Conservation (phyloP, 2,113 vertebrate genomes). For the Chunga burmeisteri region DNA sequence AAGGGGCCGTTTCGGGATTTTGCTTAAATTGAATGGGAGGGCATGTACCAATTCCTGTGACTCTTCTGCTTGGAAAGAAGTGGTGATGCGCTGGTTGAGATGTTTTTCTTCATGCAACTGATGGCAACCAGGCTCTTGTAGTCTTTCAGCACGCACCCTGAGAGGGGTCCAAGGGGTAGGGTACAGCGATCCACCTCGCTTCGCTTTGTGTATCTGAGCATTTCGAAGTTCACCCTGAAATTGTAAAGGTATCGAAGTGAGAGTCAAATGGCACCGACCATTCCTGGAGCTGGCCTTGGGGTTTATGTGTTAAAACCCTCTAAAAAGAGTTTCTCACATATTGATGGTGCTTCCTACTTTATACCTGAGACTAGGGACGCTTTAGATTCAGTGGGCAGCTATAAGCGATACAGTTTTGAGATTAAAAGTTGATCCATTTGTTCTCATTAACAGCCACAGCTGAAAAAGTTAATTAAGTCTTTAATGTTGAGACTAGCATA, state of each 20-base stretch:
- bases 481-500: neutral
- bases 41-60: neutral
- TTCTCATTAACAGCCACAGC: neutral
- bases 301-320: accelerated
- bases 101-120: neutral
- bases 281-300: neutral
- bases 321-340: neutral
- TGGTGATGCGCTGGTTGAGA: neutral
- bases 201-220: neutral
- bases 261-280: neutral
- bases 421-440: neutral
- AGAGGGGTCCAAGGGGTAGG: neutral
- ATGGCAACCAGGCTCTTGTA: neutral
- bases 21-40: neutral
- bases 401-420: neutral
- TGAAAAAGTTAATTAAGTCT: neutral
- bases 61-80: neutral
- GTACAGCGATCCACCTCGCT: accelerated
- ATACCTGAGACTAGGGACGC: neutral
- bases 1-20: neutral
- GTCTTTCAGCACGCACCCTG: neutral
- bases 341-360: neutral
- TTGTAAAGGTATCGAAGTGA: neutral
- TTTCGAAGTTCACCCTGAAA: conserved; percentile 35
- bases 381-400: neutral